These are phyloP conservation scores for Drosophila prolongata DNA, from an alignment of 2,888 invertebrate genomes.

Conservation along the genomic window DNA sequence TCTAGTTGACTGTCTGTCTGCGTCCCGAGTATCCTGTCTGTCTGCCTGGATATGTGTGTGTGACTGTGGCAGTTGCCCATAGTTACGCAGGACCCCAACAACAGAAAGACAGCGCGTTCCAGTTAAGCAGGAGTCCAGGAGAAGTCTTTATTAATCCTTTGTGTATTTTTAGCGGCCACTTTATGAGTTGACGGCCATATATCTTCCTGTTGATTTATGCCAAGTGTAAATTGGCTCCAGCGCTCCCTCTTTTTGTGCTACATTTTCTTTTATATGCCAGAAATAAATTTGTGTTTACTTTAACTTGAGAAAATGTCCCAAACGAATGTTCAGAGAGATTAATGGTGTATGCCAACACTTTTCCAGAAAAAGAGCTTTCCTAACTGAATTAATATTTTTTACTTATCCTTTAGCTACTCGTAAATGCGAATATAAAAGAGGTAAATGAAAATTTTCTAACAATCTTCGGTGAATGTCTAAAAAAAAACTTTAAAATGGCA, in stretches of 20 bases:
- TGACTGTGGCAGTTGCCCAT: constrained; percentile 64
- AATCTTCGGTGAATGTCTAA: too few relatives aligned
- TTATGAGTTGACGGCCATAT: constrained; percentile 53
- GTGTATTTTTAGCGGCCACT: constrained; percentile 65
- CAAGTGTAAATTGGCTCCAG: constrained; percentile 40
- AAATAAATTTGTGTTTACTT: constrained; percentile 33
- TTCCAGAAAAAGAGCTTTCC: neutral
- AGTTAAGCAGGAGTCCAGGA: constrained; percentile 26
- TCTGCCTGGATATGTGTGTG: constrained; percentile 1
- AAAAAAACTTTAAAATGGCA: too few relatives aligned
- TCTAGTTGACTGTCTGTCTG: constrained; percentile 36
- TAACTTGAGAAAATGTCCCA: constrained; percentile 5
- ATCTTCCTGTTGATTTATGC: constrained; percentile 61
- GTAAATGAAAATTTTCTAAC: too few relatives aligned
- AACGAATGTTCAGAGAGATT: constrained; percentile 9
- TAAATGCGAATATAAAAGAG: too few relatives aligned
- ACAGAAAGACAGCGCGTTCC: constrained; percentile 30
- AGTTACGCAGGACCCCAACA: constrained; percentile 68
- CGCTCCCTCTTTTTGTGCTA: neutral
- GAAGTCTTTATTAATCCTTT: constrained; percentile 69
- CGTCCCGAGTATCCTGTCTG: constrained; percentile 9
- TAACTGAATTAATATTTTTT: neutral
- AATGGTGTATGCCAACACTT: constrained; percentile 3
- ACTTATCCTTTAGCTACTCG: neutral
- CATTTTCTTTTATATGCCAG: constrained; percentile 22